Evolutionary conservation across 2,888 invertebrate genomes (phyloP), one percentile per base, ranked within the genome.

Genomic region (Nomada flava): DNA sequence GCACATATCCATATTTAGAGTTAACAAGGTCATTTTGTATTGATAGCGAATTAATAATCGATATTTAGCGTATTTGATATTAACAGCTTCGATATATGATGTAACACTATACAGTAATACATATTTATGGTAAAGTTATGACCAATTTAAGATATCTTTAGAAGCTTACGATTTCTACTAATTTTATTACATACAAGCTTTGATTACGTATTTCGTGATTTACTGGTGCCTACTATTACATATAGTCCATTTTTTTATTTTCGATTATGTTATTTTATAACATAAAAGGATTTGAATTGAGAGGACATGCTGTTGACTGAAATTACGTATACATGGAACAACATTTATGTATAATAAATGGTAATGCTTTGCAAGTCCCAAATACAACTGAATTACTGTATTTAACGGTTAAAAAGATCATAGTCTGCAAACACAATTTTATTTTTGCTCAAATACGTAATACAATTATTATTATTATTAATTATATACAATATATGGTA

Each of bases 41-140:
- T 57, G 11, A 69, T 68, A 36, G 55, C 23, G 55, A 69, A 57
- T 69, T 69, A 69, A 69, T 69, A 69, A 69, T 69, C 13, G 44
- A 57, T 72, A 72, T 63, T 42, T 53, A 72, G 52, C 53, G 52
- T 69, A 68, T 53, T 64, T 2, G 20, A 74, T 59, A 82, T 75
- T 82, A 83, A 83, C 77, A 71, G 71, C 74, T 82, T 82, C n/a
- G 88, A 86, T 70, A 86, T 77, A 86, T 86, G 83, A 87, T 85
- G 60, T 73, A 84, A 86, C 79, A 90, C 86, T 90, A 74, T 88
- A 89, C 91, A 91, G 90, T 91, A 91, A 92, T 92, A 91, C 90
- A 82, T 91, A 91, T 92, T 92, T 92, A 91, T 80, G 82, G 69
- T 60, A 71, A 73, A 72, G 62, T 67, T 52, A 60, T 78, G 47